Percentiles rank a stretch among this genome's conserved stretches.
phyloP scores from a whole-genome alignment of 1,140 invertebrate species.

The Alviniconcha marisindica region DNA sequence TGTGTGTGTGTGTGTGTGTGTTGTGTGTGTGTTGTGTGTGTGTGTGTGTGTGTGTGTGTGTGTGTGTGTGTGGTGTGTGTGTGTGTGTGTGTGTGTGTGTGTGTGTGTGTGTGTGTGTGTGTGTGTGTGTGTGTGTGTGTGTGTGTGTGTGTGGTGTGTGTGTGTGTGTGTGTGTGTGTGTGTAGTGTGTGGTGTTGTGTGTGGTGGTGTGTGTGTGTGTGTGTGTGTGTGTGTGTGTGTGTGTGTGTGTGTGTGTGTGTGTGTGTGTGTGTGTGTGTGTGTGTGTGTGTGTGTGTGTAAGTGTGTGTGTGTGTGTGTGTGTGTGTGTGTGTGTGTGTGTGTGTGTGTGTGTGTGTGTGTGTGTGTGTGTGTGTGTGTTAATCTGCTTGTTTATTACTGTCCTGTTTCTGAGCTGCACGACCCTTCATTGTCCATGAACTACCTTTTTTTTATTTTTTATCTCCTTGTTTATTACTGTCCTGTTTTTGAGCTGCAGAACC shows the following conservation, averaged over 20 bases:
- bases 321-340: background rate
- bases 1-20: background rate
- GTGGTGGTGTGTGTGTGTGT: too few relatives aligned
- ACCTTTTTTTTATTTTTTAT: too few relatives aligned
- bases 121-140: background rate
- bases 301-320: background rate
- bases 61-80: background rate
- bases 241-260: background rate
- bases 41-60: too few relatives aligned
- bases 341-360: background rate
- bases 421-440: too few relatives aligned
- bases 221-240: too few relatives aligned
- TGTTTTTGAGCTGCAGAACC: too few relatives aligned
- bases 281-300: background rate
- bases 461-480: too few relatives aligned
- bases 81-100: background rate
- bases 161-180: too few relatives aligned
- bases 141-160: too few relatives aligned
- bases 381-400: background rate
- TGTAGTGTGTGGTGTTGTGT: too few relatives aligned
- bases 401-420: too few relatives aligned
- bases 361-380: background rate
- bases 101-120: constrained; percentile 4
- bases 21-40: background rate
- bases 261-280: background rate